These are phyloP conservation scores for Hololepta plana DNA, from an alignment of 2,888 invertebrate genomes.

Conservation along the genomic window DNA sequence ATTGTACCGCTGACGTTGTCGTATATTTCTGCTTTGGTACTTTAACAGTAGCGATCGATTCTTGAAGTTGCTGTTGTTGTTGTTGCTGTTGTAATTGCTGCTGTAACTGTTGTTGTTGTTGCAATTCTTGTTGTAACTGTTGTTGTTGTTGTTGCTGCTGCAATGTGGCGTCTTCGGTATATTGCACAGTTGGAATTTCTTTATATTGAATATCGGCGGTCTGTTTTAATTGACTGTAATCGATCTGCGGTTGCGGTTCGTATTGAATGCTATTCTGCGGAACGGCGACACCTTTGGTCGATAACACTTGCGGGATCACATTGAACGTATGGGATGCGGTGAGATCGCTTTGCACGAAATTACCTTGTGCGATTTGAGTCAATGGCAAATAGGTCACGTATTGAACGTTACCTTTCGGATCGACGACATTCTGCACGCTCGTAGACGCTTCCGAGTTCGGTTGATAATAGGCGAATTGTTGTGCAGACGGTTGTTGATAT, in stretches of 20 bases:
- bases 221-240: too few species aligned
- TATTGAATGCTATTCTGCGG: too few species aligned
- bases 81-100: slow-evolving; percentile 7
- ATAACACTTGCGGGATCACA: too few species aligned
- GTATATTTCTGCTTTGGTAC: neutral
- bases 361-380: neutral
- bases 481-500: slow-evolving; percentile 22
- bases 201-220: neutral
- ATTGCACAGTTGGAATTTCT: neutral
- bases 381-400: slow-evolving; percentile 19
- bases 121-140: slow-evolving; percentile 5
- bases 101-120: slow-evolving; percentile 4
- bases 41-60: neutral
- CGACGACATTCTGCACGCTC: slow-evolving; percentile 18
- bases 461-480: slow-evolving; percentile 18
- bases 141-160: slow-evolving; percentile 7
- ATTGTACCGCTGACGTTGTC: neutral
- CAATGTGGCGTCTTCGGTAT: slow-evolving; percentile 6
- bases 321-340: too few species aligned
- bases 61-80: slow-evolving; percentile 6
- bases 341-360: too few species aligned
- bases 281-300: too few species aligned
- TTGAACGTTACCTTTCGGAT: slow-evolving; percentile 18
- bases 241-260: too few species aligned
- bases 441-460: slow-evolving; percentile 16